These are phyloP conservation scores for Phoxinus dragarum DNA, from an alignment of 2,797 vertebrate species.

Conservation along the genomic window DNA sequence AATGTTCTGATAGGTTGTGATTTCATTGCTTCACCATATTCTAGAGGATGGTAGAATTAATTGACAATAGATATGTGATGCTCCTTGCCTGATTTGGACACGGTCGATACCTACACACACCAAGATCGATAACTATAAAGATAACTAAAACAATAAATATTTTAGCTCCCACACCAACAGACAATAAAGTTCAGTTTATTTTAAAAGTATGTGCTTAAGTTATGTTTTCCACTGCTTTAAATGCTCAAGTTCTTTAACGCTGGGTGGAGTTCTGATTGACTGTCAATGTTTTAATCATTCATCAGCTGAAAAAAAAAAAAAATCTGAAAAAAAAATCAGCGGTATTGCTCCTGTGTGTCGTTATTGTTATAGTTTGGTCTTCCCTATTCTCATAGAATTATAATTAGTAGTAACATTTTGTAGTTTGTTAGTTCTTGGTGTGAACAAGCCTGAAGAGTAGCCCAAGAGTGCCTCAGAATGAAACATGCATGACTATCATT, in stretches of 20 bases:
- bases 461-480: neutral
- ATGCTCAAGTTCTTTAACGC: neutral
- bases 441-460: neutral
- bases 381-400: neutral
- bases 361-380: neutral
- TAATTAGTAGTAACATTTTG: no score
- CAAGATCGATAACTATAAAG: neutral
- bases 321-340: neutral
- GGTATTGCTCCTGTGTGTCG: neutral
- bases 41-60: neutral
- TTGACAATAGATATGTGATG: neutral
- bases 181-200: neutral
- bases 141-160: neutral
- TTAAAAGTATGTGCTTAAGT: neutral
- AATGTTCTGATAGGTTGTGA: neutral
- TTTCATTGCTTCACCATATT: neutral
- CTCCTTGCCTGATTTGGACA: neutral
- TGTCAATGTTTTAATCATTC: neutral
- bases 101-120: neutral
- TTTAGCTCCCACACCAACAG: neutral
- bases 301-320: no score
- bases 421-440: neutral
- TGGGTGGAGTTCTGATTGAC: neutral
- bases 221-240: neutral
- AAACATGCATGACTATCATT: constrained; percentile 10